Evolutionary conservation across 2,797 vertebrate genomes (phyloP), one percentile per base, ranked within the genome.

Genomic region (Gallinago solitaria): DNA sequence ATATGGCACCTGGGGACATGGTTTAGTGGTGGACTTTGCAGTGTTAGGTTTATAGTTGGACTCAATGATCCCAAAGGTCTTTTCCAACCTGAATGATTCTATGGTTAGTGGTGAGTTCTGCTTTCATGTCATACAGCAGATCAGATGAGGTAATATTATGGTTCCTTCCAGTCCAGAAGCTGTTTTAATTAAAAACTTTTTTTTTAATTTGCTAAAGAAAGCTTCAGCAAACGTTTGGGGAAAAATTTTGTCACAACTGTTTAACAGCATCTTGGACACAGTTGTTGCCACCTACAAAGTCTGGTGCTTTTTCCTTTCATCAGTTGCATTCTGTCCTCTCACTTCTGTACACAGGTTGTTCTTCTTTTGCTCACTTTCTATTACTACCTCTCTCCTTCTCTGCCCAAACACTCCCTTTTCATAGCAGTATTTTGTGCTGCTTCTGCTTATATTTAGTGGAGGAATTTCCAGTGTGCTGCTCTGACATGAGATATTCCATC

Each of bases 341-440:
- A 19, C 71, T 82, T 32, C 37, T 41, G 8, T 35, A 60, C 14
- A 9, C 17, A 18, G 30, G 11, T n/a, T 30, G 24, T 54, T 80
- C 32, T 68, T 71, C 32, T 76, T 82, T 84, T 79, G 54, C 14
- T 27, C 11, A 6, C 28, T 54, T 16, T 64, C 63, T 75, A 53
- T 75, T 79, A 21, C 7, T 9, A 8, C 74, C 56, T 63, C n/a
- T 83, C 16, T 70, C 32, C 6, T 21, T 59, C 24, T 86, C 28
- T 83, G 21, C n/a, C 48, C 43, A 76, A 77, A 73, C 5, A 13
- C 9, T 73, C 51, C 11, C 14, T 93, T 89, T 77, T 43, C 65
- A 27, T 67, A 70, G n/a, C 47, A 81, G 3, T 88, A 53, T 90
- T 91, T 94, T 54, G n/a, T 71, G 43, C 27, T 78, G 18, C 24